Evolutionary conservation across 2,888 invertebrate genomes (phyloP), one percentile per base, ranked within the genome.

Genomic region (Eremobia ochroleuca): DNA sequence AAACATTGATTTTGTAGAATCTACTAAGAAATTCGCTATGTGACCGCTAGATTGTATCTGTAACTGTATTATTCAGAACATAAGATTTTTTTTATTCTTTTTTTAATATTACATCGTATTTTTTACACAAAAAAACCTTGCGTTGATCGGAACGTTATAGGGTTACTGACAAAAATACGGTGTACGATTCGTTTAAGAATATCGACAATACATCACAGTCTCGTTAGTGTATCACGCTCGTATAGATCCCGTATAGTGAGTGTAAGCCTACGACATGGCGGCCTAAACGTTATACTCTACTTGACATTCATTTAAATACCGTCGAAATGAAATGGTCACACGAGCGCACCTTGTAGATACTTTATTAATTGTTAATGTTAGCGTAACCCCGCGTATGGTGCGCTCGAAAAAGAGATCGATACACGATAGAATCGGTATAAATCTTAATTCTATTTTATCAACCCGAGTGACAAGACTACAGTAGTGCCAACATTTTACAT

Each of bases 401-500:
- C 43, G 37, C 15, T 61, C 3, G 11, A 21, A 4, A 59, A 13
- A 68, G 15, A 31, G 11, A 58, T 34, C 21, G 6, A 52, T 37
- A 64, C 28, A 40, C 6, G 8, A 52, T 52, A 11, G 4, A 52
- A 52, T 52, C 25, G 52, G 25, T 75, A 52, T 65, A 62, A 37
- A 66, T 69, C 18, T 37, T 15, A 64, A 37, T 13, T 83, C 9
- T 73, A 49, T 72, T 62, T 37, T 55, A 73, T 65, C n/a, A 73
- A 73, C 4, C n/a, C 52, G 15, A 72, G 74, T 86, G 66, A 70
- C 79, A 78, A 83, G 75, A 73, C 15, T 68, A 73, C 59, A 72
- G 37, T 68, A 81, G 85, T 77, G 87, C 84, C 84, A 84, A 84
- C 62, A 72, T 78, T 78, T 72, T 43, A 85, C 58, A 74, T 49